phyloP scores from a whole-genome alignment of 2,888 invertebrate genomes.

The Volucella bombylans region DNA sequence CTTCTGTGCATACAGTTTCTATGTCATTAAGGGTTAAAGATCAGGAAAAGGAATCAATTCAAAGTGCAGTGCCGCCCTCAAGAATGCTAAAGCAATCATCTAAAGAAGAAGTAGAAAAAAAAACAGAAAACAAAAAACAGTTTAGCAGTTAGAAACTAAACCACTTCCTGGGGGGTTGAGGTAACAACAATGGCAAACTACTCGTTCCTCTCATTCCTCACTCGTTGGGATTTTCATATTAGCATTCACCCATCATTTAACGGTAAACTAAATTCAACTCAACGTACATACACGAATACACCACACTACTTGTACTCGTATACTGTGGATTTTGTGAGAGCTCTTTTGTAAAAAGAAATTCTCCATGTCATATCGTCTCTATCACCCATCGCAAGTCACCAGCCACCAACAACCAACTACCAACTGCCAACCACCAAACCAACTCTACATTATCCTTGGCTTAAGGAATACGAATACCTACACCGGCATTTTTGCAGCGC shows the following conservation, averaged over 20 bases:
- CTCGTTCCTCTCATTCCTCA: constrained; percentile 4
- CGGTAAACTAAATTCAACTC: constrained; percentile 21
- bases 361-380: not conserved
- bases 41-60: constrained; percentile 40
- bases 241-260: constrained; percentile 65
- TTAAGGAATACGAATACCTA: constrained; percentile 41
- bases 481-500: constrained; percentile 51
- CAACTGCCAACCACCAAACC: not conserved
- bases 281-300: not conserved
- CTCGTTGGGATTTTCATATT: constrained; percentile 50
- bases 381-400: constrained; percentile 1
- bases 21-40: constrained; percentile 56
- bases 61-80: constrained; percentile 6
- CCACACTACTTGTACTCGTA: too few species aligned
- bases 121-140: constrained; percentile 8
- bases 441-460: constrained; percentile 30
- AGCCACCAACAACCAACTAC: not conserved
- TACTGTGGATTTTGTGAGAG: constrained; percentile 1
- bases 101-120: not conserved
- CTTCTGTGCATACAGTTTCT: constrained; percentile 30
- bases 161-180: constrained; percentile 64
- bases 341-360: constrained; percentile 11
- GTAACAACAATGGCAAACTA: constrained; percentile 33
- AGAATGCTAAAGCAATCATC: constrained; percentile 12
- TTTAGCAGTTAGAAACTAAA: constrained; percentile 62